phyloP scores from a whole-genome alignment of 1,140 invertebrate species.

The Caenorhabditis elegans region DNA sequence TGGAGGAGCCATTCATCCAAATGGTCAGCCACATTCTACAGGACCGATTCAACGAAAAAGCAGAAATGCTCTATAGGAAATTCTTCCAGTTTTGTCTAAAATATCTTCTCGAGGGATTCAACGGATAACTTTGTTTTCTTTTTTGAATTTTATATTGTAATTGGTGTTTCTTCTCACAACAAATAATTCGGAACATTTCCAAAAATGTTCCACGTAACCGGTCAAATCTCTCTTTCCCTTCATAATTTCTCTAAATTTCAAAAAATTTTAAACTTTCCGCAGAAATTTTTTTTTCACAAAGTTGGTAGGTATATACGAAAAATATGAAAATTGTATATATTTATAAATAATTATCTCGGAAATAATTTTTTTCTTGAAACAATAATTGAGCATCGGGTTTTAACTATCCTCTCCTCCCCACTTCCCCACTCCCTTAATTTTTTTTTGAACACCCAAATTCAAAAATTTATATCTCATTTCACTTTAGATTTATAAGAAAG shows the following conservation, averaged over 20 bases:
- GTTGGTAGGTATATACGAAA: no score
- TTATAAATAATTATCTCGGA: background rate
- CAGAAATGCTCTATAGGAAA: constrained; percentile 48
- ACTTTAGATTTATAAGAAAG: no score
- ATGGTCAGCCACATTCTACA: constrained; percentile 49
- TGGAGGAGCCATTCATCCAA: constrained; percentile 50
- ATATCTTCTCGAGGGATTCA: constrained; percentile 50
- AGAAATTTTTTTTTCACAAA: no score
- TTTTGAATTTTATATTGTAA: background rate
- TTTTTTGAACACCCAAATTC: no score
- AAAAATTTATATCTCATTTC: no score
- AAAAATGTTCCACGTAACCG: no score
- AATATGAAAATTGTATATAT: background rate
- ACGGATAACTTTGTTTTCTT: constrained; percentile 45
- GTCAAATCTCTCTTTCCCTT: no score
- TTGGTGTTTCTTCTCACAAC: background rate
- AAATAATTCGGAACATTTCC: no score
- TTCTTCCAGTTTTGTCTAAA: constrained; percentile 53
- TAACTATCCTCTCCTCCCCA: constrained; percentile 10
- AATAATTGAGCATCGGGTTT: background rate
- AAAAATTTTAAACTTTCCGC: no score
- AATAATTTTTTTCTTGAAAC: background rate
- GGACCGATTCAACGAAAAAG: constrained; percentile 52
- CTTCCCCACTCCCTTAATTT: no score
- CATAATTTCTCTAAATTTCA: no score